Evolutionary conservation across 2,888 invertebrate species (phyloP), one percentile per base, ranked within the genome.

Genomic region (Spisula solida): DNA sequence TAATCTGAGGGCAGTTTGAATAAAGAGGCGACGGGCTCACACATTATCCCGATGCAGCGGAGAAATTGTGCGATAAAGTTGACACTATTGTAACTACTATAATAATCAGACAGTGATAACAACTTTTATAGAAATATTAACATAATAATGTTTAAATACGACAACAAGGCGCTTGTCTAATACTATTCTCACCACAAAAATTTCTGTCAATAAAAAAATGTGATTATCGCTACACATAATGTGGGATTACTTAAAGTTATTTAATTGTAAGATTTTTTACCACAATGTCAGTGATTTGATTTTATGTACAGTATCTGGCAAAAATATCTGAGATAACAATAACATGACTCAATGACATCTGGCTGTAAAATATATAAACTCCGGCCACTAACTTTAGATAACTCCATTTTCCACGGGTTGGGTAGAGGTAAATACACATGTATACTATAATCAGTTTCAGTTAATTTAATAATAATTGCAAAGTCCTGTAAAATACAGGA

Each of bases 61-160:
- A 86, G 51, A 88, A 90, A 86, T 78, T 55, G 87, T 88, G 87
- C 55, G 88, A 87, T 55, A 66, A 81, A 66, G 70, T 82, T 90
- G 88, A 88, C 88, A 90, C 88, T 85, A 83, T 86, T 88, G 55
- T 78, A 78, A 25, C 48, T 25, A n/a, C 34, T 25, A 34, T 70
- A 78, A 56, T 56, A 51, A 79, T 56, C 55, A 79, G 51, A 55
- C 55, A 25, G 34, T 10, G 34, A 55, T 78, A 47, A 83, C 70
- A 83, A 75, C 48, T 83, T 83, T 75, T 48, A 83, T 75, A 70
- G 16, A 79, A 55, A 34, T 5, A 85, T 85, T 85, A 55, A 78
- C 85, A 85, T 85, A 85, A 85, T 85, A 56, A 79, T 85, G 75
- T 75, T 34, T 75, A 34, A 75, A 75, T 75, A 34, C 34, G 31